phyloP scores from a whole-genome alignment of 2,113 vertebrate genomes.

The Menura novaehollandiae region DNA sequence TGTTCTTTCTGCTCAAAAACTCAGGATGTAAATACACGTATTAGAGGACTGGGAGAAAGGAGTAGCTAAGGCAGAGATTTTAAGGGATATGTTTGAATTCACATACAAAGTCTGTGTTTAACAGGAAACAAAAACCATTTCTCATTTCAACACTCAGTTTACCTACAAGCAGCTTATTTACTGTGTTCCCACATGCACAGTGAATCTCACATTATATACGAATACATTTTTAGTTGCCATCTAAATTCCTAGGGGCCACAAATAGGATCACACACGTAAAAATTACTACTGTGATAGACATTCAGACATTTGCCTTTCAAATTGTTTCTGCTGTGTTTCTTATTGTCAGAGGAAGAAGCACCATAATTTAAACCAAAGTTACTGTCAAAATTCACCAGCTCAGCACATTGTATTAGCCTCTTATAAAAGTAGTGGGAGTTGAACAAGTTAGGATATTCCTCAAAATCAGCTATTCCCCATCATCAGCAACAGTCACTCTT shows the following conservation, averaged over 20 bases:
- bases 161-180: background rate
- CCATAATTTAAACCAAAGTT: background rate
- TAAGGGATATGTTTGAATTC: background rate
- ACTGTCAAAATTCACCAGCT: background rate
- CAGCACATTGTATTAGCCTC: background rate
- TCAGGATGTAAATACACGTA: rapidly evolving
- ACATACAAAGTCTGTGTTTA: background rate
- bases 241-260: background rate
- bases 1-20: background rate
- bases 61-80: background rate
- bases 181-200: background rate
- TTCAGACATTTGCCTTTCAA: background rate
- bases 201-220: background rate
- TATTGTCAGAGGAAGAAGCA: background rate
- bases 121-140: background rate
- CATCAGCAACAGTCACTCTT: background rate
- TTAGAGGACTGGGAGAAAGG: background rate
- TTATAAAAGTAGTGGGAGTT: background rate
- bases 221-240: background rate
- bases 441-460: background rate
- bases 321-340: background rate
- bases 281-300: background rate
- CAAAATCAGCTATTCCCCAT: background rate
- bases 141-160: background rate
- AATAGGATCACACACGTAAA: background rate